Base-by-base conservation (phyloP, 2,797 vertebrate genomes). In the Acanthurus tractus region DNA sequence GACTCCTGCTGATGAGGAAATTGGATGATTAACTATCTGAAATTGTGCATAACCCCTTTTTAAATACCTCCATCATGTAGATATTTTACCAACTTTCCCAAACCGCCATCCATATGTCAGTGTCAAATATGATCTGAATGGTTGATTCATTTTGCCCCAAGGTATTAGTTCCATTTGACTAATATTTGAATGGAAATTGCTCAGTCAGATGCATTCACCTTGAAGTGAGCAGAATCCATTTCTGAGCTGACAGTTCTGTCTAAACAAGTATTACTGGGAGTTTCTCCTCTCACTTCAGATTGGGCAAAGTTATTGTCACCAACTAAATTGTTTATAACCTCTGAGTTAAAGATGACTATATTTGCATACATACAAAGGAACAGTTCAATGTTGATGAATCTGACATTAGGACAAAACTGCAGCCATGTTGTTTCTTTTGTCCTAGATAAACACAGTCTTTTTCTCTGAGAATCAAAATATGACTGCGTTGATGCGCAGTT, bases 111-210 rank as follows among this genome's bases (percentile, higher is more conserved):
- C 81, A 83, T 85, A 83, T 82, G 88, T 89, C 83, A 84, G 67
- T 76, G 84, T 81, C 80, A 87, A 81, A 89, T 91, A 74, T 79
- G 78, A 91, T 90, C 68, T 68, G 70, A 88, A 66, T 56, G 78
- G 63, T 79, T 85, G 87, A 92, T 93, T 81, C 78, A 78, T 92
- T 88, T 77, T 71, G 78, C 89, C 81, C 76, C 46, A 14, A 74
- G 76, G 80, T 84, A 91, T 89, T 92, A 90, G 88, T 94, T 93
- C 84, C 84, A 89, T 92, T 80, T 84, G 82, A 91, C 75, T 89
- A 87, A 91, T 80, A 88, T 91, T 77, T 83, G 83, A 87, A 92
- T 90, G 72, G 86, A 90, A 93, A 93, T 90, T 84, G 77, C 74
- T 86, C 85, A 85, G 68, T 85, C 78, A 91, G 87, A 90, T 74